Conservation (phyloP, 2,797 vertebrate genomes). For the Pangasius krempfi region DNA sequence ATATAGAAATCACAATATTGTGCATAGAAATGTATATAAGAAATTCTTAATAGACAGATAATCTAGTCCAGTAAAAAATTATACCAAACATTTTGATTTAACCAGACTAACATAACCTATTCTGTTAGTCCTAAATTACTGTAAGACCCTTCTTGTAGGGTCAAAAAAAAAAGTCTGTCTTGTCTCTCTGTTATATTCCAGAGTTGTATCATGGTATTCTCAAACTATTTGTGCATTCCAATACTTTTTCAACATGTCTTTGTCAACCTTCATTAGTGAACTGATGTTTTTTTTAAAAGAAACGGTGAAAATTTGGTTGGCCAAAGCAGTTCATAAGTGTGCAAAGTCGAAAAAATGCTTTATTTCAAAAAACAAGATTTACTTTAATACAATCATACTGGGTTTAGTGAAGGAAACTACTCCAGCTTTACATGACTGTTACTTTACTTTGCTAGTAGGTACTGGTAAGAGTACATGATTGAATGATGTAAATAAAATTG, state of each 20-base stretch:
- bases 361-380: background rate
- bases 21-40: constrained; percentile 8
- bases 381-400: background rate
- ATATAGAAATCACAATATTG: constrained; percentile 2
- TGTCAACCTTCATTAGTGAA: background rate
- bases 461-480: background rate
- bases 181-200: background rate
- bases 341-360: background rate
- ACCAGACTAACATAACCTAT: background rate
- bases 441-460: constrained; percentile 8
- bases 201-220: background rate
- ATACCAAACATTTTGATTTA: background rate
- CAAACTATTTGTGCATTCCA: constrained; percentile 3
- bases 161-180: background rate
- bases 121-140: background rate
- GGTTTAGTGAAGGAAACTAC: background rate
- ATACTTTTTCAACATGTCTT: constrained; percentile 8
- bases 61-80: background rate
- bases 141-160: background rate
- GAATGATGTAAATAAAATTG: constrained; percentile 7
- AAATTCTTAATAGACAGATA: background rate
- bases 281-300: background rate
- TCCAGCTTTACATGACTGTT: background rate
- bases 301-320: background rate
- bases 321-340: background rate